A percentile compares a stretch with the other conserved stretches of the same genome.
These are phyloP conservation scores for Apis mellifera DNA, from an alignment of 1,140 invertebrate genomes.

Conservation along the genomic window DNA sequence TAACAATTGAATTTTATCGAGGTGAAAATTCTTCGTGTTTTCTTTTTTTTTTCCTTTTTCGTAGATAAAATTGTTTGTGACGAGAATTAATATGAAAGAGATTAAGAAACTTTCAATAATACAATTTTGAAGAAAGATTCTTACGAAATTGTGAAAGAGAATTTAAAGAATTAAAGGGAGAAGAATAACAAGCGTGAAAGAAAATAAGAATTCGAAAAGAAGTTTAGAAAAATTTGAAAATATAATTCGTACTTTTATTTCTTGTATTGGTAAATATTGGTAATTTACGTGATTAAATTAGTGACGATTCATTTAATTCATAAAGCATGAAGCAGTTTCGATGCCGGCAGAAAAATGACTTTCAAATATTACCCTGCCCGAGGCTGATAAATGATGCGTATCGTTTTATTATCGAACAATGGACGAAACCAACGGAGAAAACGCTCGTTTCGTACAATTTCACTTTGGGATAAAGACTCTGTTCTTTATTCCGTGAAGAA, in stretches of 20 bases:
- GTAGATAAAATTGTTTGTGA: too few species aligned
- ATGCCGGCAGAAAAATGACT: background rate
- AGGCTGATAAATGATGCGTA: conserved; percentile 29
- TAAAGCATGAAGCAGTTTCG: background rate
- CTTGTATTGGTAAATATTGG: too few species aligned
- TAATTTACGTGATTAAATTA: background rate
- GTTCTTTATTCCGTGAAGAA: background rate
- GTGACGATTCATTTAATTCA: background rate
- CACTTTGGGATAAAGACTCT: background rate
- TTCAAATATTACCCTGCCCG: conserved; percentile 1
- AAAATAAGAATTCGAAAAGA: too few species aligned
- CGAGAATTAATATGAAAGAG: too few species aligned
- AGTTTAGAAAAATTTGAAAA: too few species aligned
- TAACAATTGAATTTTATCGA: background rate
- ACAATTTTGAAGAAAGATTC: too few species aligned
- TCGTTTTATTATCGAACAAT: conserved; percentile 26
- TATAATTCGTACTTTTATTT: too few species aligned
- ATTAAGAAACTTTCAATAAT: too few species aligned
- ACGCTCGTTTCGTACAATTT: conserved; percentile 1
- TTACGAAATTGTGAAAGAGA: too few species aligned
- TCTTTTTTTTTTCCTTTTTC: too few species aligned
- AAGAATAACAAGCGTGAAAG: too few species aligned
- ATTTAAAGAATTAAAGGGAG: too few species aligned
- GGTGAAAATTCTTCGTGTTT: background rate
- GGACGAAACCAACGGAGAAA: background rate